Evolutionary conservation across 2,888 invertebrate species (phyloP).

Genomic region (Ophion obscuratus): DNA sequence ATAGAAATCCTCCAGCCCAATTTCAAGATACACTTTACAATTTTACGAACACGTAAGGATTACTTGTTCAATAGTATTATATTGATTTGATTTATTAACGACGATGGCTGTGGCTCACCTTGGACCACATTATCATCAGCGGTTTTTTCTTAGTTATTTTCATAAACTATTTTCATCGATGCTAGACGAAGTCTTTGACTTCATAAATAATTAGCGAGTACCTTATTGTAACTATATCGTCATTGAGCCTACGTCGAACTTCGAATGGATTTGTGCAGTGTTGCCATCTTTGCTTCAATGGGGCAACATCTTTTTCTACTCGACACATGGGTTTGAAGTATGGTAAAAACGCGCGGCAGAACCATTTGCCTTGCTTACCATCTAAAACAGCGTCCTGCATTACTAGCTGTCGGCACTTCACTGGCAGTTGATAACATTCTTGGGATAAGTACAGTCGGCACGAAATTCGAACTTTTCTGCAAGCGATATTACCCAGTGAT

Average conservation of each 20-base stretch:
- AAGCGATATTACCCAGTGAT: not conserved
- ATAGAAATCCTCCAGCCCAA: too few relatives aligned
- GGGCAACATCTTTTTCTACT: not conserved
- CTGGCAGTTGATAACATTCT: not conserved
- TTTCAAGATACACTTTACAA: too few relatives aligned
- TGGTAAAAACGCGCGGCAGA: not conserved
- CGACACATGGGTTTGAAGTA: not conserved
- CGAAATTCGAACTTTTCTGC: not conserved
- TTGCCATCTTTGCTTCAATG: not conserved
- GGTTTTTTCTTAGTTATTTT: too few relatives aligned
- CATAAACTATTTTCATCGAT: too few relatives aligned
- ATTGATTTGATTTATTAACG: too few relatives aligned
- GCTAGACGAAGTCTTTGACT: too few relatives aligned
- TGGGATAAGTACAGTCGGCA: not conserved
- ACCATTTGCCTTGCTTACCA: not conserved
- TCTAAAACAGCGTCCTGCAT: constrained; percentile 19
- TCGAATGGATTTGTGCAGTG: not conserved
- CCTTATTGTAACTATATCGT: too few relatives aligned
- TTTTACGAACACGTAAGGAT: too few relatives aligned
- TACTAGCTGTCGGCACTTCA: constrained; percentile 6
- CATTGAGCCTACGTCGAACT: not conserved
- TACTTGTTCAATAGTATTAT: too few relatives aligned
- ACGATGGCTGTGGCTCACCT: too few relatives aligned
- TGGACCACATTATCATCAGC: too few relatives aligned
- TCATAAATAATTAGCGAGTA: too few relatives aligned